Evolutionary conservation across 2,113 vertebrate genomes (phyloP).

Genomic region (Salvelinus fontinalis): DNA sequence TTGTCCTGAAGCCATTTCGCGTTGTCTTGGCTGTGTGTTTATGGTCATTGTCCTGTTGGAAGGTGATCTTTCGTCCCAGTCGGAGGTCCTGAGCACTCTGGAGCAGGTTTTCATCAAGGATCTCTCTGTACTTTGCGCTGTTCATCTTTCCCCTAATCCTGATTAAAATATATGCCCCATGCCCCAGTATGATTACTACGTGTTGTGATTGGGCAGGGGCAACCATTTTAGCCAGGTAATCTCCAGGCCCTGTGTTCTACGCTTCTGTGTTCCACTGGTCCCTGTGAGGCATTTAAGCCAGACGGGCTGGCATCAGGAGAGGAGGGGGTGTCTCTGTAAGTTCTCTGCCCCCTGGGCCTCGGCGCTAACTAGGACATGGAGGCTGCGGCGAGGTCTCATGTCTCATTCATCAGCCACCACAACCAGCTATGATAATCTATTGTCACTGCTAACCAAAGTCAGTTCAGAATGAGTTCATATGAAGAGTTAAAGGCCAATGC

Average conservation of each 20-base stretch:
- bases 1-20: too few relatives aligned
- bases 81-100: too few relatives aligned
- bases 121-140: too few relatives aligned
- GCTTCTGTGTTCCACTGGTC: background rate
- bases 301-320: background rate
- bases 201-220: constrained; percentile 33
- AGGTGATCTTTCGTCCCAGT: too few relatives aligned
- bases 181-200: background rate
- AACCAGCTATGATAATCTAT: constrained; percentile 44
- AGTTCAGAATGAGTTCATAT: too few relatives aligned
- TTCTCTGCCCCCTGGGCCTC: background rate
- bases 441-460: too few relatives aligned
- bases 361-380: constrained; percentile 8
- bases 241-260: background rate
- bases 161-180: too few relatives aligned
- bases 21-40: too few relatives aligned
- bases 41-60: too few relatives aligned
- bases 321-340: background rate
- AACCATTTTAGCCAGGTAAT: constrained; percentile 49
- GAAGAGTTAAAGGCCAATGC: too few relatives aligned
- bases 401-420: constrained; percentile 43
- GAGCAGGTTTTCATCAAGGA: too few relatives aligned
- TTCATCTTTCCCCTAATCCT: too few relatives aligned
- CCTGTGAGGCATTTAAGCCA: constrained; percentile 18
- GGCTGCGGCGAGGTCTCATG: constrained; percentile 17